phyloP scores from a whole-genome alignment of 2,113 vertebrate genomes.

The Eira barbara region DNA sequence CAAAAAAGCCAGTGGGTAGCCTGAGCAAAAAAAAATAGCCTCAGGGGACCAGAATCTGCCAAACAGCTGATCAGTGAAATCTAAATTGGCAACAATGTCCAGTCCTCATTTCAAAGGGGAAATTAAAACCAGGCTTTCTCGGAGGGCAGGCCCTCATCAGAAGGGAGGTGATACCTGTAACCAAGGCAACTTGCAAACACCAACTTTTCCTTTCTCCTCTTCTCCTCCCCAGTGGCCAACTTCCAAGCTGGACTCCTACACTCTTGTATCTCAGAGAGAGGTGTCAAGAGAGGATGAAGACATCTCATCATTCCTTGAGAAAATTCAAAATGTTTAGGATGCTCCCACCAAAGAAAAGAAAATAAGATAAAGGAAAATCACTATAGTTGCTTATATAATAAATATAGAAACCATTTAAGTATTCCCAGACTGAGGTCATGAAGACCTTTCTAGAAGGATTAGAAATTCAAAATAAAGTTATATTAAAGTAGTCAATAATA shows the following conservation, averaged over 20 bases:
- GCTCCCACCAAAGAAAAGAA: constrained; percentile 21
- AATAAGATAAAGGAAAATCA: constrained; percentile 6
- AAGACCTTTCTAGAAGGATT: constrained; percentile 34
- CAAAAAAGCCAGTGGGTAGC: constrained; percentile 49
- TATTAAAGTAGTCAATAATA: neutral
- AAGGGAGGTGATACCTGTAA: constrained; percentile 69
- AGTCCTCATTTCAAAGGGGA: constrained; percentile 63
- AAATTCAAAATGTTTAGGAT: constrained; percentile 24
- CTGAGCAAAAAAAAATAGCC: constrained; percentile 56
- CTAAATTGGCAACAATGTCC: constrained; percentile 61
- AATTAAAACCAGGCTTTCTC: constrained; percentile 76
- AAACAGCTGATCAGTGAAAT: constrained; percentile 75
- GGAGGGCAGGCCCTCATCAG: constrained; percentile 53
- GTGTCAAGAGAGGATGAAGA: constrained; percentile 63
- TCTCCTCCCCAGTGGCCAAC: constrained; percentile 34
- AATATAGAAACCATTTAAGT: neutral
- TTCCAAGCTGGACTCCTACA: constrained; percentile 66
- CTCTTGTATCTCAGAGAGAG: constrained; percentile 38
- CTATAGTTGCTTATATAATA: neutral
- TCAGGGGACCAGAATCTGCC: constrained; percentile 48
- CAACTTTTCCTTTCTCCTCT: constrained; percentile 30
- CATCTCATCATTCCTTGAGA: constrained; percentile 44
- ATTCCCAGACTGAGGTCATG: constrained; percentile 18
- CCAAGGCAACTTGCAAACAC: constrained; percentile 71
- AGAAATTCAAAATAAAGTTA: constrained; percentile 27